Evolutionary conservation across 2,113 vertebrate species (phyloP).

Genomic region (Charina bottae): DNA sequence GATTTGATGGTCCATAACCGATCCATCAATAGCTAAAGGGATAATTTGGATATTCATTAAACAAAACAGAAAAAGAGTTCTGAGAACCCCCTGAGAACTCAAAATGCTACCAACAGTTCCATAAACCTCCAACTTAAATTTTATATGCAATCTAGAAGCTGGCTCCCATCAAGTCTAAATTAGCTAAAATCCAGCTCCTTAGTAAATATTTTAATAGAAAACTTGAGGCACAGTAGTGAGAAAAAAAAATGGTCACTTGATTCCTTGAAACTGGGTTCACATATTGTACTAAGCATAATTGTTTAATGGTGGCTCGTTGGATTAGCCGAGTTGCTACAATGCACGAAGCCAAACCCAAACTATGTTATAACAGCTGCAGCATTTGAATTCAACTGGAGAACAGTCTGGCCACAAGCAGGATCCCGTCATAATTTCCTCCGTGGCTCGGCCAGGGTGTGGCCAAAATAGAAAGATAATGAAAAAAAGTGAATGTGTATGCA

Average conservation of each 20-base stretch:
- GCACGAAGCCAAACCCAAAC: background rate
- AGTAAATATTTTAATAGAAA: background rate
- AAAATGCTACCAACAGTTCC: background rate
- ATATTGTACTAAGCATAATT: background rate
- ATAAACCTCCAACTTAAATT: background rate
- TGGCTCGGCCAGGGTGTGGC: background rate
- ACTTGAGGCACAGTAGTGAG: background rate
- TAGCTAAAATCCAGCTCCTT: background rate
- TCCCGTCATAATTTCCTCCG: background rate
- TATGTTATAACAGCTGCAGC: background rate
- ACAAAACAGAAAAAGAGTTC: background rate
- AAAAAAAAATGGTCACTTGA: background rate
- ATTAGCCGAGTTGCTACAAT: background rate
- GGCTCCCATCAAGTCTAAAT: background rate
- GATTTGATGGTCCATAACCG: background rate
- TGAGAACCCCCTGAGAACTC: too few species aligned
- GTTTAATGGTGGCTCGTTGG: background rate
- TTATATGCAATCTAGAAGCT: background rate
- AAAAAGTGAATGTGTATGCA: background rate
- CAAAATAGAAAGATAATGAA: background rate
- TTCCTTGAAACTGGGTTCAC: background rate
- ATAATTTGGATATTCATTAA: background rate
- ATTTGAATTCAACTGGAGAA: too few species aligned
- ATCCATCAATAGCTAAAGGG: background rate
- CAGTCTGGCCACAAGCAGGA: background rate